Conservation (phyloP, 2,888 invertebrate species). For the Fragum sueziense region DNA sequence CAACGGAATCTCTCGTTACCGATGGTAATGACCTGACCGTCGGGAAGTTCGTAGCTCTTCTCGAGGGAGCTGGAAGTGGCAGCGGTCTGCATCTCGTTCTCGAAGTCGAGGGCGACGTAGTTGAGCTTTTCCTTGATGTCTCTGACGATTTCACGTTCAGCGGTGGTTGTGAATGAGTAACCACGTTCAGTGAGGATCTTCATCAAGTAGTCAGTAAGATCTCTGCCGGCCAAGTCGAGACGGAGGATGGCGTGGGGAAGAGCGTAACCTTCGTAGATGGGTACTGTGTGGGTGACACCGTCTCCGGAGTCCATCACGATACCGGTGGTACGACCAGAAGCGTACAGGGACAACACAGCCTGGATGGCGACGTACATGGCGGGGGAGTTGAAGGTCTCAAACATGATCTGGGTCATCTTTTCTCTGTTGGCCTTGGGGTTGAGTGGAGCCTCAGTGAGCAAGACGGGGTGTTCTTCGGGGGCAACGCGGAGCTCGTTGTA, state of each 20-base stretch:
- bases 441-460: conserved; percentile 17
- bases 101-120: conserved; percentile 18
- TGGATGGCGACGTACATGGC: conserved; percentile 21
- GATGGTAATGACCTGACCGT: conserved; percentile 46
- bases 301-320: conserved; percentile 20
- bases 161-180: conserved; percentile 22
- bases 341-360: conserved; percentile 10
- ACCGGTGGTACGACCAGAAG: conserved; percentile 18
- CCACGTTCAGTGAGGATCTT: conserved; percentile 18
- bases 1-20: conserved; percentile 75
- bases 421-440: conserved; percentile 18
- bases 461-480: conserved; percentile 13
- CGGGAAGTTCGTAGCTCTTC: conserved; percentile 17
- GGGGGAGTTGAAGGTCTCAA: conserved; percentile 16
- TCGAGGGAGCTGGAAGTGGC: conserved; percentile 13
- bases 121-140: conserved; percentile 13
- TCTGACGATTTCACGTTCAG: conserved; percentile 19
- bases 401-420: conserved; percentile 23
- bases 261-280: conserved; percentile 19
- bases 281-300: conserved; percentile 10
- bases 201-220: conserved; percentile 20
- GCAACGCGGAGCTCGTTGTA: conserved; percentile 21
- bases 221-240: conserved; percentile 16
- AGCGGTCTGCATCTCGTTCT: conserved; percentile 9
- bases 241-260: conserved; percentile 17